These are phyloP conservation scores for Dendrocincla tyrannina DNA, from an alignment of 2,797 vertebrate genomes.

Conservation along the genomic window DNA sequence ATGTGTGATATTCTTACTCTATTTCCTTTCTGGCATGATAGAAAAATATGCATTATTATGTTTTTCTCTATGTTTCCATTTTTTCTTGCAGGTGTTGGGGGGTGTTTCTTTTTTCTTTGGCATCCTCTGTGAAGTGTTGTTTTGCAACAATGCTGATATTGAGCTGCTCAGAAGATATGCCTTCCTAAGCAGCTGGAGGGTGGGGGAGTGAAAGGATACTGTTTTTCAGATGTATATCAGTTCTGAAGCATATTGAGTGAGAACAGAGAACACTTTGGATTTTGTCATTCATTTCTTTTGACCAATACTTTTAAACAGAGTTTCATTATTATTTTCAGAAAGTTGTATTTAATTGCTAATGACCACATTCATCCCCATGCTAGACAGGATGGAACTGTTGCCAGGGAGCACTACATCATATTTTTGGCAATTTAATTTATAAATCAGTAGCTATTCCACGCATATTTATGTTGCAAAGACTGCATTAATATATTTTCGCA, in stretches of 20 bases:
- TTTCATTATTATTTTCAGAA: not conserved
- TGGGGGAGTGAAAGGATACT: not conserved
- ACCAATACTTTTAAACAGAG: not conserved
- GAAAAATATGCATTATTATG: not conserved
- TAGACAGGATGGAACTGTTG: not conserved
- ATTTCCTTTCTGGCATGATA: not conserved
- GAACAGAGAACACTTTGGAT: not conserved
- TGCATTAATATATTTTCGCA: not conserved
- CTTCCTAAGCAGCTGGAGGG: not conserved
- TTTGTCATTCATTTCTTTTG: not conserved
- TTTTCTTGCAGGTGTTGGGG: not conserved
- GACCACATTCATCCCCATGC: not conserved
- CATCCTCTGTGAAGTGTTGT: not conserved
- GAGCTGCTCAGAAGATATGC: not conserved
- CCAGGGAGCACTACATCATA: not conserved
- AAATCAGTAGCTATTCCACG: not conserved
- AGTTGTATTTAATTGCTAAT: not conserved
- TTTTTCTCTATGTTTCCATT: not conserved
- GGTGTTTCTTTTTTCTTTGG: not conserved
- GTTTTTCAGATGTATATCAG: not conserved
- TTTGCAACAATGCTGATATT: not conserved
- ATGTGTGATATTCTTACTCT: not conserved
- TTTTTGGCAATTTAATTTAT: not conserved
- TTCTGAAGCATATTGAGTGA: not conserved
- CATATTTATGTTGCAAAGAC: not conserved